These are phyloP conservation scores for Eonycteris spelaea DNA, from an alignment of 2,113 vertebrate species.

Conservation along the genomic window DNA sequence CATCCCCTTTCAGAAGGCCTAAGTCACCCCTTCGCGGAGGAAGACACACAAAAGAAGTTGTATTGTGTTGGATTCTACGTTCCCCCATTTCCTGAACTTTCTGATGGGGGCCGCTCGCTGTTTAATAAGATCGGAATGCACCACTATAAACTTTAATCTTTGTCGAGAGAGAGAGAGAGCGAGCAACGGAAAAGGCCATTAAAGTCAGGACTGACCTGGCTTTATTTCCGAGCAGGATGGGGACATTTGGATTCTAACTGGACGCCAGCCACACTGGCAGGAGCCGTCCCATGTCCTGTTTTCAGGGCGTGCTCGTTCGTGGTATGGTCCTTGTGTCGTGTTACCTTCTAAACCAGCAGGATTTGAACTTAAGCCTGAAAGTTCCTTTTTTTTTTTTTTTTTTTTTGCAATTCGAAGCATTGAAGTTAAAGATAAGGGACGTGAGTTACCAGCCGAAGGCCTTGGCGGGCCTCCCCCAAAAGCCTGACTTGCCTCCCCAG, in stretches of 20 bases:
- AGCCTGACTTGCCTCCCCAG: too few relatives aligned
- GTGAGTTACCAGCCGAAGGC: rapidly evolving
- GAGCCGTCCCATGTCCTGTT: neutral
- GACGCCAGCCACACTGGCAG: slow-evolving; percentile 16
- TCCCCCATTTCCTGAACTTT: slow-evolving; percentile 69
- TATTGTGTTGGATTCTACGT: slow-evolving; percentile 3
- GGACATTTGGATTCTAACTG: neutral
- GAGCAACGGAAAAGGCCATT: slow-evolving; percentile 42
- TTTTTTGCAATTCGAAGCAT: neutral
- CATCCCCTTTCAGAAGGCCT: slow-evolving; percentile 67
- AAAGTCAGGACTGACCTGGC: slow-evolving; percentile 19
- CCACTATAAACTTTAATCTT: slow-evolving; percentile 65
- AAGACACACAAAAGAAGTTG: slow-evolving; percentile 70
- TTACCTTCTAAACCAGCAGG: slow-evolving; percentile 23
- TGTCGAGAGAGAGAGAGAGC: slow-evolving; percentile 43
- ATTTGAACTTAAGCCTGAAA: slow-evolving; percentile 24
- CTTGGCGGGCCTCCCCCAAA: neutral
- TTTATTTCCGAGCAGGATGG: neutral
- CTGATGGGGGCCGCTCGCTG: slow-evolving; percentile 50
- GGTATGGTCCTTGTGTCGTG: neutral
- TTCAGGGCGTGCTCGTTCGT: neutral
- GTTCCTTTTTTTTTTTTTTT: neutral
- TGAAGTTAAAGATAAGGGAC: neutral
- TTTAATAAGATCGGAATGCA: slow-evolving; percentile 67
- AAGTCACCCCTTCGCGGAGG: slow-evolving; percentile 56